Base-by-base conservation (phyloP, 2,113 vertebrate genomes). In the Nanger granti region DNA sequence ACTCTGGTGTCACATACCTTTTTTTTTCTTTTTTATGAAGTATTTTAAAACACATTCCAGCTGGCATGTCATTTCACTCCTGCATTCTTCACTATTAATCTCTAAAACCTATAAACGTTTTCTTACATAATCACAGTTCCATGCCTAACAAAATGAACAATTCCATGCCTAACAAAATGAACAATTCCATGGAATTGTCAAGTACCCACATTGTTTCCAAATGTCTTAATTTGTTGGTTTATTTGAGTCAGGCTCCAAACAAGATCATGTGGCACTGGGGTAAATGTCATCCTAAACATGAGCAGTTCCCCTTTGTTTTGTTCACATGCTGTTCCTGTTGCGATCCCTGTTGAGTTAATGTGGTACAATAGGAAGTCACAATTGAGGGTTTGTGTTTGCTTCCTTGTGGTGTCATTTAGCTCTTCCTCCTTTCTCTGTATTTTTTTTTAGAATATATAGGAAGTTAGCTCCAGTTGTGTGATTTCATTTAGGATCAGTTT, bases 11-110 rank as follows among this genome's bases (percentile, higher is more conserved):
- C 31, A 93, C 80, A 24, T 5, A 6, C 66, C 8, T 91, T 82
- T 89, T 60, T 89, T 89, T 64, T 55, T 55, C 7, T 57, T 57
- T 91, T 60, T 88, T 41, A 49, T 87, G 20, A 86, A 86, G 44
- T 73, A 91, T 82, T 83, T 94, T n/a, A 85, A 92, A 93, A 92
- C 44, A 92, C 62, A 87, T 64, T 86, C 76, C 24, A 89, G 84
- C 41, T 34, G 44, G 60, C 29, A 44, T 34, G 8, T 80, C 62
- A 91, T 89, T 91, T 96, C 54, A 64, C 24, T 18, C 29, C 28
- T 82, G 54, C 54, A 82, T 88, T 62, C 52, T 93, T 95, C 76
- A 57, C n/a, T 73, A 57, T 92, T 79, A 37, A 28, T 62, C 29
- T 66, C 37, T 87, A 92, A 95, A 95, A 89, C 34, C 31, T 10